Percentiles rank a stretch among this genome's conserved stretches.
phyloP scores from a whole-genome alignment of 2,113 vertebrate genomes.

The Pollimyrus isidori region DNA sequence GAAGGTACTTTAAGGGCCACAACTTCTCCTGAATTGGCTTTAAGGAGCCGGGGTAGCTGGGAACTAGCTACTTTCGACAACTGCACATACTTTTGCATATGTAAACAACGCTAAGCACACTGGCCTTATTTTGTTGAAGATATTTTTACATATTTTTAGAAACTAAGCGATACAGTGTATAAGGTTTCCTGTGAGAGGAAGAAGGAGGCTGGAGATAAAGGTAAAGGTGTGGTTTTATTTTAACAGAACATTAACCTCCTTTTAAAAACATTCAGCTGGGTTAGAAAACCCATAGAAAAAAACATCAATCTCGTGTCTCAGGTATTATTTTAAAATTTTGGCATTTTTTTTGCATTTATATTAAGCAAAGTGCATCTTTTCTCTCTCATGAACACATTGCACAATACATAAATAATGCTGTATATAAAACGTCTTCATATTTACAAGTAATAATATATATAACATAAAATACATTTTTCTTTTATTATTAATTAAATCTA shows the following conservation, averaged over 20 bases:
- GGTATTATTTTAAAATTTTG: constrained; percentile 17
- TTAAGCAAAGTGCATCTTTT: constrained; percentile 93
- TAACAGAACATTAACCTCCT: constrained; percentile 9
- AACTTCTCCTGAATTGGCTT: neutral
- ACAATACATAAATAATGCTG: constrained; percentile 99
- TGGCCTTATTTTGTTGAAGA: neutral
- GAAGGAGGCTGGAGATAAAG: neutral
- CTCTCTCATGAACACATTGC: constrained; percentile 88
- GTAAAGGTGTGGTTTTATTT: constrained; percentile 16
- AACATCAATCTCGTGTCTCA: constrained; percentile 16
- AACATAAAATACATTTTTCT: constrained; percentile 71
- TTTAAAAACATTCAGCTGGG: constrained; percentile 17
- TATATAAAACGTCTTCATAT: constrained; percentile 97
- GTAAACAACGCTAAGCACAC: neutral
- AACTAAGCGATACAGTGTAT: neutral
- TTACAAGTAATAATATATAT: constrained; percentile 99
- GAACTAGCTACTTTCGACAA: neutral
- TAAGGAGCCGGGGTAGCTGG: neutral
- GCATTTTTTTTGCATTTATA: constrained; percentile 48
- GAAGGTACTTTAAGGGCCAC: neutral
- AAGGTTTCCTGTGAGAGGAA: neutral
- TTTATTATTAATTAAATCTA: constrained; percentile 84
- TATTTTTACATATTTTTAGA: neutral
- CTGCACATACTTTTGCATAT: neutral
- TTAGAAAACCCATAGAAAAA: constrained; percentile 16